Evolutionary conservation across 2,113 vertebrate genomes (phyloP).

Genomic region (Peromyscus polionotus): DNA sequence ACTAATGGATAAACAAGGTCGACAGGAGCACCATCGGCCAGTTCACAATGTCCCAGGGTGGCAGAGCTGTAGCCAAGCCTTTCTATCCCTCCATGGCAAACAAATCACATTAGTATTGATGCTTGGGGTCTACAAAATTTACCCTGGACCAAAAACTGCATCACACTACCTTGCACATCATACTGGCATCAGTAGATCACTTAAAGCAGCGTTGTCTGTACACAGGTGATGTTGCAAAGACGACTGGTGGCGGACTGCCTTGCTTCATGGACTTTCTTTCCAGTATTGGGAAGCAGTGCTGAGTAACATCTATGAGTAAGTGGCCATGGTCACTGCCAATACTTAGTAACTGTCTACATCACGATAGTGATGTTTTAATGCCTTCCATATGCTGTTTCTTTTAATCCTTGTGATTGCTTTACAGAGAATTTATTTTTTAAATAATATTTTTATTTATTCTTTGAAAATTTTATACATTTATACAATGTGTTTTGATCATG

Average conservation of each 20-base stretch:
- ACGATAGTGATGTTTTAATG: neutral
- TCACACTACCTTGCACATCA: neutral
- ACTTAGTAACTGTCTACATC: neutral
- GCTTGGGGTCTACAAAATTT: neutral
- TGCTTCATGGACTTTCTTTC: neutral
- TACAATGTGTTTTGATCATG: neutral
- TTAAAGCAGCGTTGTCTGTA: neutral
- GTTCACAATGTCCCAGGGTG: slow-evolving; percentile 64
- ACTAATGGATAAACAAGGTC: slow-evolving; percentile 81
- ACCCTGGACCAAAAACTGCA: neutral
- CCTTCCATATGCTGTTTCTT: neutral
- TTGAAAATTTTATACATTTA: neutral
- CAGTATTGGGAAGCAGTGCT: neutral
- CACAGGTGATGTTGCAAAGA: neutral
- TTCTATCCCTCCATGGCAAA: slow-evolving; percentile 72
- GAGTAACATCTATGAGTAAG: neutral
- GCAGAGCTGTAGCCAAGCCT: slow-evolving; percentile 57
- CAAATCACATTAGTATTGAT: slow-evolving; percentile 51
- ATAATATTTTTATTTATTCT: neutral
- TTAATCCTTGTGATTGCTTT: neutral
- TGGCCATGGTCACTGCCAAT: neutral
- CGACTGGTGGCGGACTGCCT: neutral
- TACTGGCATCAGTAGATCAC: neutral
- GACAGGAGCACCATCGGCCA: slow-evolving; percentile 67
- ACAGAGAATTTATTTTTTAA: neutral